Evolutionary conservation across 2,113 vertebrate species (phyloP), one percentile per base, ranked within the genome.

Genomic region (Larimichthys crocea): DNA sequence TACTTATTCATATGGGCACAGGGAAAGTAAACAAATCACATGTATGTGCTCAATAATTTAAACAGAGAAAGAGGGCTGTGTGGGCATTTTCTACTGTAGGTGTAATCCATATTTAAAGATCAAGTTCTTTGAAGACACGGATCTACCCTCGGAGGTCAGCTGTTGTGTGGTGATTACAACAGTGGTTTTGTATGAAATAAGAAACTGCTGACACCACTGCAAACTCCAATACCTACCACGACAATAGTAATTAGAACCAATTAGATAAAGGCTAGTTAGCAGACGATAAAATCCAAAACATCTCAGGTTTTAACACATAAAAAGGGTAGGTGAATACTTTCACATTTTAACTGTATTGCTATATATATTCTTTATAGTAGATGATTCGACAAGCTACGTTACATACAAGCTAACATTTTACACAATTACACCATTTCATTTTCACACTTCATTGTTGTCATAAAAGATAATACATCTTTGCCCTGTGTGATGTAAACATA

Each of bases 1-100:
- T 31, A 80, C 76, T 90, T 85, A 89, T 91, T 92, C 40, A 89
- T 86, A 50, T 12, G 26, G 31, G 86, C 83, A 87, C 19, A 65
- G 60, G 80, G 84, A 79, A 87, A 86, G 89, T 76, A 90, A 92
- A 92, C 89, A 88, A 85, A 88, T 75, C 72, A 56, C 82, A 87
- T 86, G 88, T 83, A 81, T 55, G 70, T 49, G 46, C n/a, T 92
- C 82, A 93, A 92, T 91, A 86, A 91, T 91, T 92, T 60, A 92
- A 61, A 79, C 1, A 5, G 31, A 10, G 40, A 52, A 55, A 73
- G 65, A 77, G 62, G 66, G 83, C 78, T 79, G 80, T 19, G 62
- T 44, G 55, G 49, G 65, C 78, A 79, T 69, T 84, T 89, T 87
- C 66, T n/a, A 24, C 24, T 24, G 24, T 24, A 68, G 49, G 50